Conservation (phyloP, 2,113 vertebrate species). For the Hemichromis elongatus region DNA sequence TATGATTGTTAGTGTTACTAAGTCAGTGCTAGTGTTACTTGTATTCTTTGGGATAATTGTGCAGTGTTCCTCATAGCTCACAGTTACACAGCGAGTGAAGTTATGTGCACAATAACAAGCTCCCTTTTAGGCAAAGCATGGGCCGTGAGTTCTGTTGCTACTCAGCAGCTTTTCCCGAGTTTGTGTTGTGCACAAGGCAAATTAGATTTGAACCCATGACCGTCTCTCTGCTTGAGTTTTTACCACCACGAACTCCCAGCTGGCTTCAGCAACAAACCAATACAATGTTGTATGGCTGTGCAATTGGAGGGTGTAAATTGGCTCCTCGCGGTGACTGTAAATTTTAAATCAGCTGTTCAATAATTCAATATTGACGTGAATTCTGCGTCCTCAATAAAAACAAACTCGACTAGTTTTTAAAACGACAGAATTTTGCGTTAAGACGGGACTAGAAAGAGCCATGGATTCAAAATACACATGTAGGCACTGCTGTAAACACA, state of each 20-base stretch:
- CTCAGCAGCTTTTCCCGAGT: not conserved
- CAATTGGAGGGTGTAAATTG: not conserved
- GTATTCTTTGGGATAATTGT: not conserved
- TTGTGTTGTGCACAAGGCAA: not conserved
- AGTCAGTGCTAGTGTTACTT: not conserved
- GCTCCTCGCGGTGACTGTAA: not conserved
- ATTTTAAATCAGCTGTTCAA: not conserved
- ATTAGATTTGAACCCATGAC: not conserved
- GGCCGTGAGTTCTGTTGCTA: not conserved
- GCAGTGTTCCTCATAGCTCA: not conserved
- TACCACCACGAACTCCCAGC: not conserved
- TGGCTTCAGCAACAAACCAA: not conserved
- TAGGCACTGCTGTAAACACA: not conserved
- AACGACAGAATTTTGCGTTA: not conserved
- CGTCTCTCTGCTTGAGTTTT: not conserved
- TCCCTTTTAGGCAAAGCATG: not conserved
- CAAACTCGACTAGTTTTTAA: not conserved
- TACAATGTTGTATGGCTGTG: not conserved
- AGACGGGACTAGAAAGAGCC: not conserved
- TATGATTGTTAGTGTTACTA: not conserved
- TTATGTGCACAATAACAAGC: not conserved
- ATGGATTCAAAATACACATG: not conserved
- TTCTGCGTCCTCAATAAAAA: not conserved
- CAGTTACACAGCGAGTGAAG: not conserved
- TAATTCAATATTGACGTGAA: not conserved